Percentiles rank a stretch among this genome's conserved stretches.
Conservation (phyloP, 2,113 vertebrate genomes). For the Phyllostomus discolor region DNA sequence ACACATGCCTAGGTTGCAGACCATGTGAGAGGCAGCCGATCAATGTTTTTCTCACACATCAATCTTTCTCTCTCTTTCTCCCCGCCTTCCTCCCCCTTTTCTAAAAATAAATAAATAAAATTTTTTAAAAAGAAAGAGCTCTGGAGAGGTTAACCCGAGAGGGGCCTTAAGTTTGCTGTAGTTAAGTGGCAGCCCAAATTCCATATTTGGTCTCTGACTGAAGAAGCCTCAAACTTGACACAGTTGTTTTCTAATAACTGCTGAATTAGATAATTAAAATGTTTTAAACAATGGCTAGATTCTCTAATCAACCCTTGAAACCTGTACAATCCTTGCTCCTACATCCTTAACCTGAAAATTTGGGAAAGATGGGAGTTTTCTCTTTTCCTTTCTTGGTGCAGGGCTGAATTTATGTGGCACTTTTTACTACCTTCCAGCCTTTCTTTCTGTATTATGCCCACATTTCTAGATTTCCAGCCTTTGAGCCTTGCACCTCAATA, state of each 20-base stretch:
- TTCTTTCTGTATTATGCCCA: background rate
- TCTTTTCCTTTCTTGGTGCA: background rate
- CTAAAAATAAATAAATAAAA: too few species aligned
- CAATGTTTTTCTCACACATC: too few species aligned
- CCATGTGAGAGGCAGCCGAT: too few species aligned
- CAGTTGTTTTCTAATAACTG: background rate
- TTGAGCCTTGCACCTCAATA: background rate
- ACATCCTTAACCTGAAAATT: background rate
- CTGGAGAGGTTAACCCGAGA: background rate
- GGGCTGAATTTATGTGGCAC: background rate
- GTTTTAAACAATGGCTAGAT: background rate
- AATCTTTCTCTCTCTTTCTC: too few species aligned
- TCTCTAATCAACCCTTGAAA: background rate
- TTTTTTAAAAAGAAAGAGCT: background rate
- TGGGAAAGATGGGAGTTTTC: background rate
- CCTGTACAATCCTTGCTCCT: background rate
- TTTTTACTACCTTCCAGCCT: background rate
- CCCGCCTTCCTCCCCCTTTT: too few species aligned
- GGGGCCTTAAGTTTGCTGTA: background rate
- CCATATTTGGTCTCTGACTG: background rate
- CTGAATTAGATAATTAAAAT: background rate
- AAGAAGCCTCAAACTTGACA: background rate
- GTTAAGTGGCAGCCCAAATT: background rate
- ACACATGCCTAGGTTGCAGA: too few species aligned
- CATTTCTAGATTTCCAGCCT: background rate